A percentile compares a stretch with the other conserved stretches of the same genome.
phyloP scores from a whole-genome alignment of 1,140 invertebrate genomes.

The Drosophila sp. region DNA sequence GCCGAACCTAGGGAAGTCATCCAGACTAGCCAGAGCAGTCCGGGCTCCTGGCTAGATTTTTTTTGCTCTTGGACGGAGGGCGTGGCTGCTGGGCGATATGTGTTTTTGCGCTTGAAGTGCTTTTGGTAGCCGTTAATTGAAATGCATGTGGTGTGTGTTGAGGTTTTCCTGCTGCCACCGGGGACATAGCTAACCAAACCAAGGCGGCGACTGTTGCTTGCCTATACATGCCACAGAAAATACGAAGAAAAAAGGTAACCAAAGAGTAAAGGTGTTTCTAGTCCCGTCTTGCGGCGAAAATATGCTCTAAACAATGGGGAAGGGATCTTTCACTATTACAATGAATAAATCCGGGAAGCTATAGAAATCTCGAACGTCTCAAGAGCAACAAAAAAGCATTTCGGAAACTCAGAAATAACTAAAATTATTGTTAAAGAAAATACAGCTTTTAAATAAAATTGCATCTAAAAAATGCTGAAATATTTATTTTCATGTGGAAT shows the following conservation, averaged over 20 bases:
- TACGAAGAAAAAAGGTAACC: background rate
- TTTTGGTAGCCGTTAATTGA: conserved; percentile 75
- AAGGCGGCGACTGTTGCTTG: conserved; percentile 47
- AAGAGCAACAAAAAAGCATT: no score
- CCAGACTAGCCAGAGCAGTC: conserved; percentile 7
- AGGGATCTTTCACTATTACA: background rate
- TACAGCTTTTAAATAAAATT: no score
- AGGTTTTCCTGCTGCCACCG: conserved; percentile 1
- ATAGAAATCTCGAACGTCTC: no score
- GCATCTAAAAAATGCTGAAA: no score
- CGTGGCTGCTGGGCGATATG: conserved; percentile 49
- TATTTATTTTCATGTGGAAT: no score
- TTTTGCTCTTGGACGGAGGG: background rate
- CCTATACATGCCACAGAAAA: conserved; percentile 22
- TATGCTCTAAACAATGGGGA: background rate
- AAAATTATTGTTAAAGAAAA: no score
- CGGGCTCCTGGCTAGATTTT: background rate
- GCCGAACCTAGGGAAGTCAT: conserved; percentile 13
- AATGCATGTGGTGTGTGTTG: conserved; percentile 65
- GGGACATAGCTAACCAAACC: conserved; percentile 9
- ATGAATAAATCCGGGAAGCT: background rate
- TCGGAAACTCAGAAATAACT: no score
- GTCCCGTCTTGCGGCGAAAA: background rate
- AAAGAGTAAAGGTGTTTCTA: conserved; percentile 55
- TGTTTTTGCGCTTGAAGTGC: conserved; percentile 74